Base-by-base conservation (phyloP, 2,113 vertebrate genomes). In the Chlamydotis undulata region DNA sequence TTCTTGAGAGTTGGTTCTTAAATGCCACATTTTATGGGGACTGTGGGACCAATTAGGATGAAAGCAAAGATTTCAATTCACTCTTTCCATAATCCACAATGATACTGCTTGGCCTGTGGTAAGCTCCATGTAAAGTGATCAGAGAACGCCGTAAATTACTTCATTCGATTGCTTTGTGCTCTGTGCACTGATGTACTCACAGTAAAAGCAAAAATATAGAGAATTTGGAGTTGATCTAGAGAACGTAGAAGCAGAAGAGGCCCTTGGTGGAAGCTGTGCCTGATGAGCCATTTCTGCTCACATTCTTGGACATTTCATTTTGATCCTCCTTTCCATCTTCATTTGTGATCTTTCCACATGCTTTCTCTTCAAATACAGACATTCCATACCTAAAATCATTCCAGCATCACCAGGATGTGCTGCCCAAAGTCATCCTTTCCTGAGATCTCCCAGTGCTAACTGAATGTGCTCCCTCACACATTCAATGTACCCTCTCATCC, bases 41-140 rank as follows among this genome's bases (percentile, higher is more conserved):
- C 7, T 1, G 1, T 16, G 59, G 59, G 43, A 60, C 65, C 19
- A 28, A 5, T 6, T 0, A 0, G 23, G 12, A 37, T 25, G 37
- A 83, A 77, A 87, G 56, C 26, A 78, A 52, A 91, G 16, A 50
- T 81, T 77, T 24, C 28, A 26, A 31, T 24, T 57, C 59, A 12
- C 8, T 57, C 49, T 33, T 68, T 50, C 78, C 52, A 41, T 50
- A 56, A 35, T 10, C 47, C 39, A 17, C 7, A 10, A 29, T 5
- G 33, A n/a, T 21, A 7, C 17, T 12, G 17, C 28, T 35, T 47
- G 31, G 57, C 7, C 33, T 52, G 19, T 25, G 28, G 9, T 18
- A 47, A 89, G n/a, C 55, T 83, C 31, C 37, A 35, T 0, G 0
- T 12, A 13, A 63, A 79, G 22, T 33, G 53, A 45, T 39, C 35